Evolutionary conservation across 2,888 invertebrate genomes (phyloP).

Genomic region (Cerastis rubricosa): DNA sequence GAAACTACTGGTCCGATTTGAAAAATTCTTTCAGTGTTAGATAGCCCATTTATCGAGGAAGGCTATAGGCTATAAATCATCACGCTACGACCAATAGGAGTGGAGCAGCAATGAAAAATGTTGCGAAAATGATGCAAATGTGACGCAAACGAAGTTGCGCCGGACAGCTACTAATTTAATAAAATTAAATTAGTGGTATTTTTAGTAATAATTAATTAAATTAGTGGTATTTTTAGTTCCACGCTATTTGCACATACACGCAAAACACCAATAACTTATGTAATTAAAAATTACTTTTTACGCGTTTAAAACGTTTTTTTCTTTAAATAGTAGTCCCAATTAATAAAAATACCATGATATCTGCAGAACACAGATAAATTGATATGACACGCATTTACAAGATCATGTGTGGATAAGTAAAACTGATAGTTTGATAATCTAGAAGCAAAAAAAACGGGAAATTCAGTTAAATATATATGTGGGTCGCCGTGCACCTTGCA

Average conservation of each 20-base stretch:
- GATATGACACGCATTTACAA: slow-evolving; percentile 37
- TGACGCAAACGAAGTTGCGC: no score
- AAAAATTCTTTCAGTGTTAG: no score
- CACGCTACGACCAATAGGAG: no score
- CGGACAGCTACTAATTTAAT: no score
- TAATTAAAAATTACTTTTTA: background rate
- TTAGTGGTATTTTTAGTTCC: background rate
- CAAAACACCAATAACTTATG: background rate
- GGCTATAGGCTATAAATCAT: no score
- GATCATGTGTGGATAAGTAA: slow-evolving; percentile 33
- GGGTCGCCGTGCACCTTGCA: slow-evolving; percentile 62
- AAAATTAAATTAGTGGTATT: no score
- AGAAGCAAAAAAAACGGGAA: slow-evolving; percentile 26
- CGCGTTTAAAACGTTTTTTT: background rate
- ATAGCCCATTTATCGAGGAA: no score
- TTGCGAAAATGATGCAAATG: no score
- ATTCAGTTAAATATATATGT: slow-evolving; percentile 29
- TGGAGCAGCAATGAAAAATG: no score
- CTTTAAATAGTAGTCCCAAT: slow-evolving; percentile 1
- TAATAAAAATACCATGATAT: slow-evolving; percentile 10
- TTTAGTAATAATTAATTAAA: background rate
- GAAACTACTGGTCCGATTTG: no score
- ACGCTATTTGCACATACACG: background rate
- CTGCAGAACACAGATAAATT: slow-evolving; percentile 15
- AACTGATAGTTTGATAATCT: slow-evolving; percentile 55